Conservation (phyloP, 2,888 invertebrate genomes). For the Biston betularia region DNA sequence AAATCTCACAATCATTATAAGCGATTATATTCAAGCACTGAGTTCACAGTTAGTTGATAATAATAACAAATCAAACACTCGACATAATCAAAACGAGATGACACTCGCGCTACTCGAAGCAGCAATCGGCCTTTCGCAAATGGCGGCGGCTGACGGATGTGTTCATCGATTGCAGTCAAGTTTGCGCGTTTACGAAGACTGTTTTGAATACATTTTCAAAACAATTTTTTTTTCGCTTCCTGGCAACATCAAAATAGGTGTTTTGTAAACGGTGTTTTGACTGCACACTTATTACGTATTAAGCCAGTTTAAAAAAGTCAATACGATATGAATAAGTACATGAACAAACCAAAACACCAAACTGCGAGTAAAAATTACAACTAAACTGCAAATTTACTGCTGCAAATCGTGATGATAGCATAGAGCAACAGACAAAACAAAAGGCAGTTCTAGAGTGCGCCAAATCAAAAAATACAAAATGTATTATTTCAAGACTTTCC, state of each 20-base stretch:
- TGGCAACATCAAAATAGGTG: constrained; percentile 4
- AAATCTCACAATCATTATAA: constrained; percentile 86
- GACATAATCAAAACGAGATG: constrained; percentile 77
- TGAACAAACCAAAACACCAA: too few species aligned
- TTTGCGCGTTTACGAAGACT: constrained; percentile 67
- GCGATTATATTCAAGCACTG: constrained; percentile 71
- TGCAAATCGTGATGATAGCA: too few species aligned
- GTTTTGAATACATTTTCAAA: constrained; percentile 36
- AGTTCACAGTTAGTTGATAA: constrained; percentile 78
- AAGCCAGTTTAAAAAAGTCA: neutral
- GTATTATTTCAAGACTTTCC: too few species aligned
- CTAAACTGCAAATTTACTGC: too few species aligned
- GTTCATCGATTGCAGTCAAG: constrained; percentile 83
- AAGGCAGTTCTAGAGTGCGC: too few species aligned
- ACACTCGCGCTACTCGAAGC: constrained; percentile 77
- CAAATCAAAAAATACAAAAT: too few species aligned
- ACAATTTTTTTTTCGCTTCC: neutral
- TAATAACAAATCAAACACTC: constrained; percentile 80
- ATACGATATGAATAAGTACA: too few species aligned
- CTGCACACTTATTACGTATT: neutral
- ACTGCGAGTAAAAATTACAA: too few species aligned
- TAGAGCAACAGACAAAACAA: too few species aligned
- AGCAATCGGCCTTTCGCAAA: constrained; percentile 83
- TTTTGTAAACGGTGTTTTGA: neutral
- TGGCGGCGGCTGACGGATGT: constrained; percentile 86